Percentiles rank a stretch among this genome's conserved stretches.
Conservation (phyloP, 2,797 vertebrate species). For the Gymnothorax javanicus region DNA sequence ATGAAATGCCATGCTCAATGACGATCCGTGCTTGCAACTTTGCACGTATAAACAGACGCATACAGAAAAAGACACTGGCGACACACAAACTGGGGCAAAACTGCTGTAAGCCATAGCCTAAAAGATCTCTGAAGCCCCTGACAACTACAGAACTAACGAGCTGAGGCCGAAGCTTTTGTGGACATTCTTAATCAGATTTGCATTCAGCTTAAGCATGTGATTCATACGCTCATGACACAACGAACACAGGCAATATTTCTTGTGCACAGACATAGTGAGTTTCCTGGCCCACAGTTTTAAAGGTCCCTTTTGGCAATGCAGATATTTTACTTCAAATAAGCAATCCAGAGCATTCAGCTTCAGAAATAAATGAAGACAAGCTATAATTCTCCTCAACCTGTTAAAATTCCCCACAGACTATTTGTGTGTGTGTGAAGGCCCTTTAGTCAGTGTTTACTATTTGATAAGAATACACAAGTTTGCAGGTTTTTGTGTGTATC, state of each 20-base stretch:
- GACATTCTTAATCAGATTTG: slow-evolving; percentile 23
- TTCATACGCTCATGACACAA: slow-evolving; percentile 17
- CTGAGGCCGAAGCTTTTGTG: background rate
- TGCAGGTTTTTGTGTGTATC: slow-evolving; percentile 49
- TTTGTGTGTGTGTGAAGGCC: slow-evolving; percentile 43
- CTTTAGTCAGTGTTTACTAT: slow-evolving; percentile 50
- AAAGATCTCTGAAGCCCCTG: slow-evolving; percentile 4
- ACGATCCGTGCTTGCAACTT: slow-evolving; percentile 13
- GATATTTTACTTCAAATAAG: background rate
- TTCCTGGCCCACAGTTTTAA: background rate
- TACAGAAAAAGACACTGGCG: slow-evolving; percentile 6
- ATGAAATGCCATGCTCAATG: slow-evolving; percentile 20
- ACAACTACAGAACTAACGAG: background rate
- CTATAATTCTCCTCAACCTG: background rate
- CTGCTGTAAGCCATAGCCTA: background rate
- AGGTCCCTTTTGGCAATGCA: background rate
- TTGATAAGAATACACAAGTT: slow-evolving; percentile 55
- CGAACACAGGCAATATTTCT: slow-evolving; percentile 21
- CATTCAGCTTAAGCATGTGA: slow-evolving; percentile 25
- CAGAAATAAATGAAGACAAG: background rate
- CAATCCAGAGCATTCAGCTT: background rate
- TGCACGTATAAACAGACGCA: background rate
- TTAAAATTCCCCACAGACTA: slow-evolving; percentile 39
- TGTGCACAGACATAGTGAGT: background rate
- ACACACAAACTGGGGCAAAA: background rate